These are phyloP conservation scores for Aphyosemion australe DNA, from an alignment of 2,113 vertebrate species.

Conservation along the genomic window DNA sequence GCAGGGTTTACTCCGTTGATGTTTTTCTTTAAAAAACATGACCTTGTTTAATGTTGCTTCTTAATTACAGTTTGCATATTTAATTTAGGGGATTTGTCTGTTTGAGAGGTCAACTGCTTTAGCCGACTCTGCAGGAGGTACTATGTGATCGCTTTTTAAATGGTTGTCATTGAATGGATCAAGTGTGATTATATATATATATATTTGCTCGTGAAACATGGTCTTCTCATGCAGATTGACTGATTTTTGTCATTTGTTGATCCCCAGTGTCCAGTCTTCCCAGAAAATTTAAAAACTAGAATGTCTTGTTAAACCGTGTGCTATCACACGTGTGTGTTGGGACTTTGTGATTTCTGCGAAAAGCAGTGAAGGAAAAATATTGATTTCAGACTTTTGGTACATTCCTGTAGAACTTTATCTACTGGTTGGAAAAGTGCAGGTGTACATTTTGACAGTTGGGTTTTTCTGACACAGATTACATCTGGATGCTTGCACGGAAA, in stretches of 20 bases:
- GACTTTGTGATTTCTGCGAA: too few relatives aligned
- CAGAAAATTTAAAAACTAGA: too few relatives aligned
- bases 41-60: background rate
- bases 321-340: too few relatives aligned
- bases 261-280: too few relatives aligned
- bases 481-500: background rate
- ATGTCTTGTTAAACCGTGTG: too few relatives aligned
- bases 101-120: background rate
- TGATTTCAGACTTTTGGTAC: slow-evolving; percentile 1
- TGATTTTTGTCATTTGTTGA: too few relatives aligned
- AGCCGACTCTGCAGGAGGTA: background rate
- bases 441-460: background rate
- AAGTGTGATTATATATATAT: too few relatives aligned
- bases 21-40: slow-evolving; percentile 4
- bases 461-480: background rate
- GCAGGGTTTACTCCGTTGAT: background rate
- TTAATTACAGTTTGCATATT: slow-evolving; percentile 6
- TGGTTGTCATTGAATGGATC: too few relatives aligned
- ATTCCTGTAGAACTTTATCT: slow-evolving; percentile 1
- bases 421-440: too few relatives aligned
- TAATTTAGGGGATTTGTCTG: background rate
- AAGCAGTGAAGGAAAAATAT: background rate
- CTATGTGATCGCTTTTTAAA: too few relatives aligned
- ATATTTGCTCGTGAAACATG: too few relatives aligned
- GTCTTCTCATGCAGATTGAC: too few relatives aligned